phyloP scores from a whole-genome alignment of 1,140 invertebrate genomes.

The Drosophila oshimai region DNA sequence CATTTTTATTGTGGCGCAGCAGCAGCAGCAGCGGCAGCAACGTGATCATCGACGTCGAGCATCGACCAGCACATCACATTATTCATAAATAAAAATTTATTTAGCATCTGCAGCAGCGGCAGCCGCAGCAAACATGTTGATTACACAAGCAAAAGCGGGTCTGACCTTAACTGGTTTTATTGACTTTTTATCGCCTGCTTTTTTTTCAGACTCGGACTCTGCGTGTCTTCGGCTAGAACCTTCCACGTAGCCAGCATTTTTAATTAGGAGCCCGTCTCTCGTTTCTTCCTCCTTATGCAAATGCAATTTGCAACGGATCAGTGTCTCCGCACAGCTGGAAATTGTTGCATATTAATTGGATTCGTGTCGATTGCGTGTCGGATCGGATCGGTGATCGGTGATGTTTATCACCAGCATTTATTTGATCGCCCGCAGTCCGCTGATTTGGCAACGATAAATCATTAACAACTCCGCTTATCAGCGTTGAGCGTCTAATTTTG shows the following conservation, averaged over 20 bases:
- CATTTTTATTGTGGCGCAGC: conserved; percentile 66
- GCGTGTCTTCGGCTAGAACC: conserved; percentile 58
- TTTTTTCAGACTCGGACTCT: neutral
- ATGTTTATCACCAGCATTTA: conserved; percentile 53
- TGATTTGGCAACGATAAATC: conserved; percentile 74
- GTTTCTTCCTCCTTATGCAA: conserved; percentile 41
- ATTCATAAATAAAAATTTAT: conserved; percentile 77
- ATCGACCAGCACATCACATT: conserved; percentile 52
- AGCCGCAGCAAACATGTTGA: conserved; percentile 60
- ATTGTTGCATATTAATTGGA: conserved; percentile 65
- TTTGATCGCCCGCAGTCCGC: conserved; percentile 39
- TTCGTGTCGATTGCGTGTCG: conserved; percentile 36
- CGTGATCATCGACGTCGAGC: conserved; percentile 57
- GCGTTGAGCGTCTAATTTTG: conserved; percentile 32
- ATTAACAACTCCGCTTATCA: conserved; percentile 66
- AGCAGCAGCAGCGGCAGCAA: conserved; percentile 44
- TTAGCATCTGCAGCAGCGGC: conserved; percentile 63
- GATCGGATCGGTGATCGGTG: too few relatives aligned
- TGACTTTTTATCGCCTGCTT: conserved; percentile 61
- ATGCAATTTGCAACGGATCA: conserved; percentile 36
- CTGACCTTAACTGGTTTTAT: conserved; percentile 80
- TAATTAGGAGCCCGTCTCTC: conserved; percentile 12
- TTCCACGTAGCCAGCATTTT: conserved; percentile 64
- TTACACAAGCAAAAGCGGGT: conserved; percentile 60
- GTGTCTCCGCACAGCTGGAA: conserved; percentile 24